Conservation (phyloP, 2,888 invertebrate genomes). For the Gryllus longicercus region DNA sequence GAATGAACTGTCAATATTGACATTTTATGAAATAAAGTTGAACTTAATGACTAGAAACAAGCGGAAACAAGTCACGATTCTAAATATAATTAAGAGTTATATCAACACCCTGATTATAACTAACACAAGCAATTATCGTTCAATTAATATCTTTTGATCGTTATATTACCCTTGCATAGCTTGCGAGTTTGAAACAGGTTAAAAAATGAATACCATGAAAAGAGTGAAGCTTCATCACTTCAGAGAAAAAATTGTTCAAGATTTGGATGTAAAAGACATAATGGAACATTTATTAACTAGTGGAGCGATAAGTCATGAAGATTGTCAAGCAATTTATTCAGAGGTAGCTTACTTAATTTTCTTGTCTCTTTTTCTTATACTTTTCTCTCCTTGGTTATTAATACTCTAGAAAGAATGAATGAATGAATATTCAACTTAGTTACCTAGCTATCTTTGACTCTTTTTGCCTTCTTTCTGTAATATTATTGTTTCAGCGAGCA, state of each 20-base stretch:
- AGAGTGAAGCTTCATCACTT: constrained; percentile 48
- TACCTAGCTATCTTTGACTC: neutral
- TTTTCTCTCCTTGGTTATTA: neutral
- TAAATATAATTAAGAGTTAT: too few relatives aligned
- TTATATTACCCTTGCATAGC: constrained; percentile 21
- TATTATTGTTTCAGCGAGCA: constrained; percentile 46
- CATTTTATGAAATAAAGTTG: too few relatives aligned
- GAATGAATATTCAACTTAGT: too few relatives aligned
- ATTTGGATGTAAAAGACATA: constrained; percentile 52
- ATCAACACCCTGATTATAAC: too few relatives aligned
- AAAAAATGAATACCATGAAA: constrained; percentile 49
- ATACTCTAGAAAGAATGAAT: too few relatives aligned
- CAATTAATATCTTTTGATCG: neutral
- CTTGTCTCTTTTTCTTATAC: neutral
- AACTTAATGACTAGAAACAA: too few relatives aligned
- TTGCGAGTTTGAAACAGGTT: neutral
- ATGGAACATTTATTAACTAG: constrained; percentile 51
- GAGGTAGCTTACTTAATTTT: constrained; percentile 34
- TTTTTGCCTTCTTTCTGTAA: neutral
- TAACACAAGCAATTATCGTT: too few relatives aligned
- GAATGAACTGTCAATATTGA: too few relatives aligned
- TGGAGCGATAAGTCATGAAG: constrained; percentile 46
- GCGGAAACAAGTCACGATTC: too few relatives aligned
- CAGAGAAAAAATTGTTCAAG: constrained; percentile 50
- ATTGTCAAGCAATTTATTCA: constrained; percentile 38